phyloP scores from a whole-genome alignment of 2,113 vertebrate species.

The Albula goreensis region DNA sequence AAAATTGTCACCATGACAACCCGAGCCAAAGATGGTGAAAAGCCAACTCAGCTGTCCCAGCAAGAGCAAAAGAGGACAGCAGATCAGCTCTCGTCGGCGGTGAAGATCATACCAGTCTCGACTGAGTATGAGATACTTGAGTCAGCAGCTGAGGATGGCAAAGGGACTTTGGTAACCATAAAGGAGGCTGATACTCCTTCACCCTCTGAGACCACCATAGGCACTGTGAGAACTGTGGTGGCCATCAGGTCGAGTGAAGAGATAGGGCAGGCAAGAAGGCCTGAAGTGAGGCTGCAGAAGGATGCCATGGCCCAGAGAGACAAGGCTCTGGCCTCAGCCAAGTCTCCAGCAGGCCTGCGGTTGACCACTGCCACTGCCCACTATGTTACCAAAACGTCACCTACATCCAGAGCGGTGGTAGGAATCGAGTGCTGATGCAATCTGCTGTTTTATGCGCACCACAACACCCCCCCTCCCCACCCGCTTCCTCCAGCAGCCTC shows the following conservation, averaged over 20 bases:
- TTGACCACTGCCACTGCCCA: constrained; percentile 74
- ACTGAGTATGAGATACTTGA: constrained; percentile 79
- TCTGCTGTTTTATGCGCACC: not conserved
- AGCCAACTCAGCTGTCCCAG: constrained; percentile 37
- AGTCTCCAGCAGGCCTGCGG: constrained; percentile 69
- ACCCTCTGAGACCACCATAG: constrained; percentile 44
- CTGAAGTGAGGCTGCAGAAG: constrained; percentile 55
- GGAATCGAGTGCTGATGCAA: constrained; percentile 46
- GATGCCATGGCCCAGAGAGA: constrained; percentile 57
- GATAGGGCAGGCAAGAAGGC: constrained; percentile 45
- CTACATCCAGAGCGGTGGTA: constrained; percentile 78
- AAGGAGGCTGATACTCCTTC: constrained; percentile 67
- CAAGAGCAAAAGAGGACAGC: constrained; percentile 52
- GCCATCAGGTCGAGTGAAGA: constrained; percentile 16
- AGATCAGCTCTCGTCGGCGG: constrained; percentile 52
- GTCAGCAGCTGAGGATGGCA: constrained; percentile 44
- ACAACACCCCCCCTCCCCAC: not conserved
- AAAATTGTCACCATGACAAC: constrained; percentile 78
- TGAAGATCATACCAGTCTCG: constrained; percentile 62
- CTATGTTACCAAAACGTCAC: constrained; percentile 71
- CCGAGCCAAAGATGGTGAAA: constrained; percentile 68
- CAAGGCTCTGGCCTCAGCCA: constrained; percentile 73
- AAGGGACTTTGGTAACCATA: constrained; percentile 69
- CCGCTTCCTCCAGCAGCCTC: not conserved
- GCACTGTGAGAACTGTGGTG: constrained; percentile 11